A percentile compares a stretch with the other conserved stretches of the same genome.
phyloP scores from a whole-genome alignment of 2,888 invertebrate genomes.

The Acanthoscelides obtectus region DNA sequence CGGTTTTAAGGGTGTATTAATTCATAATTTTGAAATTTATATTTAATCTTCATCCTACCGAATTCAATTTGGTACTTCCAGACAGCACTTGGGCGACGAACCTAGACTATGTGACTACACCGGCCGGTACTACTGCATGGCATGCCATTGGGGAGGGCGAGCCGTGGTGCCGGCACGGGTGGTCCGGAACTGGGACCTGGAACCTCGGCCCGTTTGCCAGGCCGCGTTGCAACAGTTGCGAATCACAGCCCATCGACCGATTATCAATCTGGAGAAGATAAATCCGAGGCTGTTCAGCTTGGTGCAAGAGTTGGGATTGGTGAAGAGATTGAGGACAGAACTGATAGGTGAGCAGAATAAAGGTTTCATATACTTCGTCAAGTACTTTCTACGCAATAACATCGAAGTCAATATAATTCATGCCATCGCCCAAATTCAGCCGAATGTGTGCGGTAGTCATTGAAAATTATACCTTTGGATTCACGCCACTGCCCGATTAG shows the following conservation, averaged over 20 bases:
- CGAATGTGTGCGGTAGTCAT: too few relatives aligned
- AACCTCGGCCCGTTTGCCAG: constrained; percentile 73
- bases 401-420: too few relatives aligned
- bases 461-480: too few relatives aligned
- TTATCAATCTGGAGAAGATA: constrained; percentile 72
- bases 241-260: constrained; percentile 69
- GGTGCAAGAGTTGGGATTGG: constrained; percentile 80
- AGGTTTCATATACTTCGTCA: too few relatives aligned
- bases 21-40: neutral
- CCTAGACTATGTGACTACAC: constrained; percentile 82
- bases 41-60: constrained; percentile 8
- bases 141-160: constrained; percentile 86
- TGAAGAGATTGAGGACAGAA: constrained; percentile 78
- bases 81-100: constrained; percentile 67
- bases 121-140: constrained; percentile 86
- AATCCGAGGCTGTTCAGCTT: constrained; percentile 84
- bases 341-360: constrained; percentile 41
- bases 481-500: too few relatives aligned
- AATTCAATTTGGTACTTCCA: constrained; percentile 21
- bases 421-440: too few relatives aligned
- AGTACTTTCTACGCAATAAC: too few relatives aligned
- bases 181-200: constrained; percentile 93
- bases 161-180: constrained; percentile 83
- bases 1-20: neutral
- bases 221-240: constrained; percentile 81